Percentiles rank a stretch among this genome's conserved stretches.
These are phyloP conservation scores for Ophioninae sp. DNA, from an alignment of 2,888 invertebrate species.

Conservation along the genomic window DNA sequence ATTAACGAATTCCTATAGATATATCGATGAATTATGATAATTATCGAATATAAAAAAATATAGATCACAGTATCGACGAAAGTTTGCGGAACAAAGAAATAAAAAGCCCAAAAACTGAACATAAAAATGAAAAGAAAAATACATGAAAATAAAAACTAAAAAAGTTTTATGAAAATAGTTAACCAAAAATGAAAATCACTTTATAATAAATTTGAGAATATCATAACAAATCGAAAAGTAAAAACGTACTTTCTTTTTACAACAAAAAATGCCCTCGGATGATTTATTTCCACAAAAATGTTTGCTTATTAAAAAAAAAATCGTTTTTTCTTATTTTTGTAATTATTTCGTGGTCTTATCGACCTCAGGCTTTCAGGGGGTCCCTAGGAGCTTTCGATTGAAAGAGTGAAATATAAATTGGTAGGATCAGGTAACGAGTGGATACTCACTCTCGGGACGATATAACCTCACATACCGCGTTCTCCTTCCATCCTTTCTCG, in stretches of 20 bases:
- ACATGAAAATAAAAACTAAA: too few species aligned
- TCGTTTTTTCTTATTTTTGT: neutral
- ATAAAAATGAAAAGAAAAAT: too few species aligned
- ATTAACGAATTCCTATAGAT: too few species aligned
- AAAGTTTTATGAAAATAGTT: too few species aligned
- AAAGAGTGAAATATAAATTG: conserved; percentile 8
- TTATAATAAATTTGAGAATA: too few species aligned
- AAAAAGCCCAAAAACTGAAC: too few species aligned
- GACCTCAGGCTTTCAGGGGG: neutral
- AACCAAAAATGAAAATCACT: neutral
- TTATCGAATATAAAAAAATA: neutral
- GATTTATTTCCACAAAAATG: neutral
- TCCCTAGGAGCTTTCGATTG: neutral
- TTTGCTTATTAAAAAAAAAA: neutral
- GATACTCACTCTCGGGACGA: conserved; percentile 44
- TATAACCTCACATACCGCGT: conserved; percentile 15
- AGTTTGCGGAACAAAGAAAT: neutral
- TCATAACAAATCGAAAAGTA: neutral
- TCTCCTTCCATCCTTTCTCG: conserved; percentile 51
- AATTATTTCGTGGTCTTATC: neutral
- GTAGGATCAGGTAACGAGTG: conserved; percentile 36
- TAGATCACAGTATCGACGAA: neutral
- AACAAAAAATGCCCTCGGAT: neutral
- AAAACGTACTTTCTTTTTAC: neutral
- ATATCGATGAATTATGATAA: too few species aligned